Evolutionary conservation across 2,797 vertebrate genomes (phyloP), one percentile per base, ranked within the genome.

Genomic region (Cirrhinus molitorella): DNA sequence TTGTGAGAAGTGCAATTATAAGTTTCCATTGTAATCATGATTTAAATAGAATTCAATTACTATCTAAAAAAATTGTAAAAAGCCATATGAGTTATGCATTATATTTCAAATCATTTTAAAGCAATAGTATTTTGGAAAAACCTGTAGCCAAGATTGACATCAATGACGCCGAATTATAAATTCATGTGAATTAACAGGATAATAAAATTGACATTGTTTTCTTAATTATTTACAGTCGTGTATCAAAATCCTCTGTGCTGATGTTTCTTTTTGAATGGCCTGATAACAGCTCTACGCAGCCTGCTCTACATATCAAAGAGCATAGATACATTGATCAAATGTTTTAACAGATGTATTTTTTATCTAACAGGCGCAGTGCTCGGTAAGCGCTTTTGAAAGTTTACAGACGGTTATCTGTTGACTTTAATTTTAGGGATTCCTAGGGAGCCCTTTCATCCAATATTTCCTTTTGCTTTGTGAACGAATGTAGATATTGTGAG

Each of bases 141-240:
- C 10, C 45, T 49, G 25, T 28, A 21, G 45, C 9, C 47, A 49
- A 16, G 45, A 28, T 47, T 51, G 45, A 72, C 16, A 51, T 74
- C 31, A 37, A 2, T 55, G 49, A 53, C 1, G 21, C 12, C 6
- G 72, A 85, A 89, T 85, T 88, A 88, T 86, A 88, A 87, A 80
- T 86, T 89, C 89, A 73, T 76, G 14, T 89, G 83, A 85, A 80
- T 84, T 81, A 86, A 81, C 84, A 82, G 76, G 84, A 88, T 90
- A 85, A 89, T 68, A 81, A 85, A 87, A 88, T 76, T 82, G 88
- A 89, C 89, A 87, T 89, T 80, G 65, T 79, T 83, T 85, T 87
- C 67, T 84, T 85, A 84, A 86, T 80, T 68, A 80, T 70, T 28
- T 49, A 57, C 74, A 81, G 19, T 79, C 73, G 43, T 80, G 81